phyloP scores from a whole-genome alignment of 2,888 invertebrate genomes.

The Aspidiotus rigidus region DNA sequence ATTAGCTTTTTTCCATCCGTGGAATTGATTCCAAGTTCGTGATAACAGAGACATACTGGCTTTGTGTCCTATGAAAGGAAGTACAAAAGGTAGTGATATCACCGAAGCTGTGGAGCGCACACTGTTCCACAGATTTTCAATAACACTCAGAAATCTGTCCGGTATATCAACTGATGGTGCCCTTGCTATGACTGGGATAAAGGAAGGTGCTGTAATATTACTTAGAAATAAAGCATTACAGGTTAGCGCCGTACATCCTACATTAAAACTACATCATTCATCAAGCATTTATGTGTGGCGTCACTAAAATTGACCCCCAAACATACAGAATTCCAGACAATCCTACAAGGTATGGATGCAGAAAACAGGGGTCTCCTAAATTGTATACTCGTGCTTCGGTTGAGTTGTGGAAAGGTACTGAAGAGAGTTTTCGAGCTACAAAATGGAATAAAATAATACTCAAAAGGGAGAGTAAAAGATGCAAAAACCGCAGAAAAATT shows the following conservation, averaged over 20 bases:
- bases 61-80: neutral
- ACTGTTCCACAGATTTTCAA: neutral
- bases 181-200: neutral
- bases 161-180: neutral
- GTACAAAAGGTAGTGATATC: neutral
- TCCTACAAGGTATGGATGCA: no score
- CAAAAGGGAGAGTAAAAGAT: no score
- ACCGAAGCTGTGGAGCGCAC: neutral
- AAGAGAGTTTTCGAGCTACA: neutral
- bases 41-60: neutral
- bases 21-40: neutral
- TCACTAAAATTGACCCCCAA: neutral
- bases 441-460: no score
- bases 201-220: neutral
- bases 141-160: neutral
- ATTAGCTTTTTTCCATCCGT: neutral
- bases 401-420: conserved; percentile 1
- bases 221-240: neutral
- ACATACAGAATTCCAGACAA: neutral
- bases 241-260: neutral
- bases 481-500: no score
- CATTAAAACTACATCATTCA: neutral
- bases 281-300: neutral
- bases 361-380: no score
- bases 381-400: neutral